phyloP scores from a whole-genome alignment of 2,888 invertebrate genomes.

The Mesoligia furuncula region DNA sequence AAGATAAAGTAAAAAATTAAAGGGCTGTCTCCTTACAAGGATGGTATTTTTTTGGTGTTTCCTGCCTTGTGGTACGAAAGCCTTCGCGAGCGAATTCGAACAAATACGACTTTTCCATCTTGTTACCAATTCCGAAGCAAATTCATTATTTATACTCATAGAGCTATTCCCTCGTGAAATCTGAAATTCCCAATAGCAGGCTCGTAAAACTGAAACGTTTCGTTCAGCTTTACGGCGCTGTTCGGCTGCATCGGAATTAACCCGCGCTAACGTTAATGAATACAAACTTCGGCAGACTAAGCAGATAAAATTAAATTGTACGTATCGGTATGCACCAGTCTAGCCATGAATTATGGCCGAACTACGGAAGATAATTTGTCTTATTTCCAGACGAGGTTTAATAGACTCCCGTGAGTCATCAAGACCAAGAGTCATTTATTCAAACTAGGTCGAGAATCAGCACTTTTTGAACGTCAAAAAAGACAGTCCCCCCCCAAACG shows the following conservation, averaged over 20 bases:
- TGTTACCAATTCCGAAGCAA: background rate
- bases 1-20: too few species aligned
- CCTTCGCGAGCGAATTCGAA: too few species aligned
- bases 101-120: background rate
- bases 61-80: too few species aligned
- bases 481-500: background rate
- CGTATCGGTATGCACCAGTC: conserved; percentile 1
- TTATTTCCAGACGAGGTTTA: background rate
- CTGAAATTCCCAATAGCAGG: conserved; percentile 48
- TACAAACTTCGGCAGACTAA: conserved; percentile 29
- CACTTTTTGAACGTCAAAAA: background rate
- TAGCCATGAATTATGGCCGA: background rate
- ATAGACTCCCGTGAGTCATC: background rate
- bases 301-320: conserved; percentile 12
- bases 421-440: background rate
- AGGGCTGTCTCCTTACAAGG: too few species aligned
- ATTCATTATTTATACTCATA: conserved; percentile 6
- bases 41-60: too few species aligned
- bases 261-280: conserved; percentile 27
- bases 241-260: conserved; percentile 50
- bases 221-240: conserved; percentile 33
- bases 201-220: conserved; percentile 43
- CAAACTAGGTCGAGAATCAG: background rate
- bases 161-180: conserved; percentile 20
- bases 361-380: background rate